Evolutionary conservation across 2,797 vertebrate genomes (phyloP), one percentile per base, ranked within the genome.

Genomic region (Gephyroberyx darwinii): DNA sequence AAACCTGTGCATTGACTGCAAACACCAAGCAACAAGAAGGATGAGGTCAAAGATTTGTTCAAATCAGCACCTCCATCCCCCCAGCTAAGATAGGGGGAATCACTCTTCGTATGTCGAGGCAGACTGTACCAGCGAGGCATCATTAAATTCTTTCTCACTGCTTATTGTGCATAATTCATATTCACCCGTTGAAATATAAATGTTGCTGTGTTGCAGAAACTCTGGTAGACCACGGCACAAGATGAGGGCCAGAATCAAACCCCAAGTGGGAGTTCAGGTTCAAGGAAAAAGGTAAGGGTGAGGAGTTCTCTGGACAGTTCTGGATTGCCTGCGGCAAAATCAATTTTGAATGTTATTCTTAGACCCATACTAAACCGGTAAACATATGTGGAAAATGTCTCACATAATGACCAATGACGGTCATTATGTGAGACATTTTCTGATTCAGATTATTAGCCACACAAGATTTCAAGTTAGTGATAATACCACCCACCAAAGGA

Each of bases 151-250:
- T 86, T 93, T 93, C 93, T 95, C 91, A 88, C 93, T 92, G 90
- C 90, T 92, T 92, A 90, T 86, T 91, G 94, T 96, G 94, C 95
- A 96, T 96, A 96, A 96, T 97, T 96, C 94, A 96, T 96, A 94
- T 88, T 84, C 86, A 83, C 84, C 83, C 89, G 87, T 89, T 97
- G 94, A 96, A 96, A 96, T 96, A 96, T 96, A 91, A 94, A 96
- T 95, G 94, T 80, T 91, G 91, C 87, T 48, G 82, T 90, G 92
- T 92, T 94, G 91, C 91, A 86, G 88, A 88, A 93, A 88, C 82
- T 91, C 89, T 74, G 85, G 77, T 39, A 86, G 86, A 83, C 78
- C 56, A 19, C 68, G 81, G 84, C 84, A 86, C 77, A 74, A 78
- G 90, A 89, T 66, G 71, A 85, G 84, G 86, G 74, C 74, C 79